A percentile compares a stretch with the other conserved stretches of the same genome.
These are phyloP conservation scores for Nesospiza acunhae DNA, from an alignment of 2,113 vertebrate species.

Conservation along the genomic window DNA sequence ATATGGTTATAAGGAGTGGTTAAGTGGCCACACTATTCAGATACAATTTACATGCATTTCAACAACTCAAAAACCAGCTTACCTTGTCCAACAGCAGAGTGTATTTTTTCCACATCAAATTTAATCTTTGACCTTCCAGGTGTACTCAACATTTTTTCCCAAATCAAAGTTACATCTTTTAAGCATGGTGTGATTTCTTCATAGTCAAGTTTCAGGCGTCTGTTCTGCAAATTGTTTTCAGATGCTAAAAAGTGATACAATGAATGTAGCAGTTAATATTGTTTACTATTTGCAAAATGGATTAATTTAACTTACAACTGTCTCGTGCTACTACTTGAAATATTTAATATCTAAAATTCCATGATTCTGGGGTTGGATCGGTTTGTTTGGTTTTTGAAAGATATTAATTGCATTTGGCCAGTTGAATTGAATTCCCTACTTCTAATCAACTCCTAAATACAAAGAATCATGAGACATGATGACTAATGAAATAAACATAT, in stretches of 20 bases:
- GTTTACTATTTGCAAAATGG: background rate
- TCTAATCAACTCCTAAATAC: background rate
- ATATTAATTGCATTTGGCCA: background rate
- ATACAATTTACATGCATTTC: background rate
- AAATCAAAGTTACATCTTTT: conserved; percentile 91
- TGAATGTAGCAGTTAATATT: background rate
- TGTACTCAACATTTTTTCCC: conserved; percentile 93
- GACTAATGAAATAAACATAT: background rate
- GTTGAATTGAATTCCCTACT: background rate
- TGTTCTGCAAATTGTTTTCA: conserved; percentile 91
- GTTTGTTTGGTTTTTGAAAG: background rate
- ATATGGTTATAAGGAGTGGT: background rate
- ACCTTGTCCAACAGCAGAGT: conserved; percentile 91
- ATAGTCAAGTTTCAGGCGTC: conserved; percentile 93
- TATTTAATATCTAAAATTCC: background rate
- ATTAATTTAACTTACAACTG: background rate
- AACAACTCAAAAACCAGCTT: background rate
- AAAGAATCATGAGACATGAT: background rate
- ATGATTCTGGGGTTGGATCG: background rate
- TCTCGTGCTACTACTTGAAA: background rate
- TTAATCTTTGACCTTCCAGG: conserved; percentile 88
- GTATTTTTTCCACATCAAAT: conserved; percentile 88
- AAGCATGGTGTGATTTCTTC: conserved; percentile 97
- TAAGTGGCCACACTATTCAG: background rate
- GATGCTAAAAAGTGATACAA: conserved; percentile 76